Evolutionary conservation across 1,140 invertebrate species (phyloP), one percentile per base, ranked within the genome.

Genomic region (Zaprionus taronus): DNA sequence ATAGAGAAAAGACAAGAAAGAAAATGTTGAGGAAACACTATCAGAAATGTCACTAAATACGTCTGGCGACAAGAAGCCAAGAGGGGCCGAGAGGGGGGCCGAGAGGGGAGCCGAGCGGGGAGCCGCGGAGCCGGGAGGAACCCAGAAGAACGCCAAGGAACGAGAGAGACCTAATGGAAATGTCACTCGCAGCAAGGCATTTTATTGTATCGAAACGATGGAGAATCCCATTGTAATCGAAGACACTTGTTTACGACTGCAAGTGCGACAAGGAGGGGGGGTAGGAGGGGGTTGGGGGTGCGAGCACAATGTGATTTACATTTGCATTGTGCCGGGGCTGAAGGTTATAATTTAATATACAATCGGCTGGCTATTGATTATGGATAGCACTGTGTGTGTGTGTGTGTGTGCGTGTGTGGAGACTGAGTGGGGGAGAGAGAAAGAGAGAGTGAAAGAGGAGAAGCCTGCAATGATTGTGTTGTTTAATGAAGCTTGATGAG

Each of bases 401-500:
- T n/a, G 41, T 2, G 31, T 31, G 31, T 34, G 31, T 31, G 28
- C 2, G 28, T 31, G 28, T 34, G 31, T 34, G 31, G n/a, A 47
- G n/a, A 17, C 7, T 7, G 5, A 17, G 41, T 5, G 38, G 2
- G 4, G 7, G 15, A 44, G 38, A 15, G 14, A 41, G 38, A 15
- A 4, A 15, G 36, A 38, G 36, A 14, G 14, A 15, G 36, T 4
- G 12, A 15, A 17, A 47, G 6, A 47, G 17, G 7, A 5, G 47
- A 17, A 20, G 47, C 47, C 20, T 49, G 47, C 47, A 17, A 51
- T 51, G 66, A 69, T 58, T 49, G 55, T 56, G 62, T 64, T 65
- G 69, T 62, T 57, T 64, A 71, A 71, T 72, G 70, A 66, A 60
- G 55, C 63, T 60, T 72, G 56, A 72, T 72, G 38, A 67, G 69